These are phyloP conservation scores for Ephestia elutella DNA, from an alignment of 1,140 invertebrate genomes.

Conservation along the genomic window DNA sequence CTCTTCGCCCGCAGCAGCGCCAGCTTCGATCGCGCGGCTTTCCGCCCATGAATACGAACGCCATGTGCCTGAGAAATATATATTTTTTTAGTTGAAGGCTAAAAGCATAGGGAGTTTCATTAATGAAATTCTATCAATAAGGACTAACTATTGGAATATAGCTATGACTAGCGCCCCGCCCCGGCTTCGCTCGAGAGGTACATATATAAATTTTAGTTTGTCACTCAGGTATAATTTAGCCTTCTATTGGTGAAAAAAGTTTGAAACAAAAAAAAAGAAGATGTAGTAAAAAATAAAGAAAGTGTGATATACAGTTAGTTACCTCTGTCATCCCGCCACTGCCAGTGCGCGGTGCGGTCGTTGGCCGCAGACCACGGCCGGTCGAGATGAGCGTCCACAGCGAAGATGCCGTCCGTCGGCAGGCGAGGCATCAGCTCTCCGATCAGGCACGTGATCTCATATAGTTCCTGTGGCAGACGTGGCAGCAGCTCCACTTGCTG, in stretches of 20 bases:
- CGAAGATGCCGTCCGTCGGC: conserved; percentile 94
- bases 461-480: conserved; percentile 94
- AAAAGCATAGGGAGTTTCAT: too few species aligned
- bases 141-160: too few species aligned
- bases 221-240: too few species aligned
- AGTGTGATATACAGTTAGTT: conserved; percentile 19
- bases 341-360: conserved; percentile 92
- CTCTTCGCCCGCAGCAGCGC: conserved; percentile 94
- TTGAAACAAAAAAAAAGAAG: too few species aligned
- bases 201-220: too few species aligned
- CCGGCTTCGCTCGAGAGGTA: too few species aligned
- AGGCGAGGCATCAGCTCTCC: conserved; percentile 96
- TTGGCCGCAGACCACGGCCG: conserved; percentile 82
- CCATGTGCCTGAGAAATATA: conserved; percentile 69
- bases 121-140: too few species aligned
- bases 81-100: background rate
- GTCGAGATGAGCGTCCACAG: conserved; percentile 90
- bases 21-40: conserved; percentile 84
- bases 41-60: conserved; percentile 80
- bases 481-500: conserved; percentile 88
- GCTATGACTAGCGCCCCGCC: too few species aligned
- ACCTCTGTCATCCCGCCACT: conserved; percentile 97
- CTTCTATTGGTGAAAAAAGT: too few species aligned
- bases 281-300: too few species aligned
- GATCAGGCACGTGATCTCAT: conserved; percentile 96